Base-by-base conservation (phyloP, 2,888 invertebrate species). In the Holacanthella duospinosa region DNA sequence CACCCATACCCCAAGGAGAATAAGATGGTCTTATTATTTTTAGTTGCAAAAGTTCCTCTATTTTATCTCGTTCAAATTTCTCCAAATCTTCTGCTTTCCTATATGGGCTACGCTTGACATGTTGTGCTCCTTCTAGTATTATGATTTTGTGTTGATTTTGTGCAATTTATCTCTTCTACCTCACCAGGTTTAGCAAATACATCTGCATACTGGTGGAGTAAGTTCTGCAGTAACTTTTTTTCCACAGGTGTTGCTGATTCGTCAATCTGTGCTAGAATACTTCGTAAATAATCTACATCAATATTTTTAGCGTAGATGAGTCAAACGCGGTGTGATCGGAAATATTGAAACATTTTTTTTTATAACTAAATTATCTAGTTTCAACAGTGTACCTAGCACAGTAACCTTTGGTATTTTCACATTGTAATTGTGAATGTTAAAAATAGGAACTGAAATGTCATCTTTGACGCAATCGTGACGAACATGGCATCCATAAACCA, bases 141-240 rank as follows among this genome's bases (percentile, higher is more conserved):
- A 57, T 55, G 27, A 64, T 66, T 29, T 43, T 36, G 58, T 66
- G 64, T 6, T 55, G 29, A 53, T 59, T n/a, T n/a, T n/a, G n/a
- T 58, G 16, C 62, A 48, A 54, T 43, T 64, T 1, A 66, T 66
- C 25, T 59, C 43, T 19, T 64, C 66, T 6, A 64, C 28, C 29
- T 66, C 63, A 1, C 66, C 66, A 21, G 61, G 62, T 58, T 48
- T 61, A 1, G 63, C 64, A 56, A 66, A 66, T 16, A 61, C 60
- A 60, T 66, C 62, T 2, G 28, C 6, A 36, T 55, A 63, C 25
- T 66, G 48, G 4, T 1, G 26, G 21, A 64, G 55, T n/a, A 66
- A 19, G 2, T 12, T 12, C 26, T 26, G 6, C 26, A 55, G 27
- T 26, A 55, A 55, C 26, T 24, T 55, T 55, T n/a, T 55, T 4